These are phyloP conservation scores for Pterocles burchelli DNA, from an alignment of 2,113 vertebrate species.

Conservation along the genomic window DNA sequence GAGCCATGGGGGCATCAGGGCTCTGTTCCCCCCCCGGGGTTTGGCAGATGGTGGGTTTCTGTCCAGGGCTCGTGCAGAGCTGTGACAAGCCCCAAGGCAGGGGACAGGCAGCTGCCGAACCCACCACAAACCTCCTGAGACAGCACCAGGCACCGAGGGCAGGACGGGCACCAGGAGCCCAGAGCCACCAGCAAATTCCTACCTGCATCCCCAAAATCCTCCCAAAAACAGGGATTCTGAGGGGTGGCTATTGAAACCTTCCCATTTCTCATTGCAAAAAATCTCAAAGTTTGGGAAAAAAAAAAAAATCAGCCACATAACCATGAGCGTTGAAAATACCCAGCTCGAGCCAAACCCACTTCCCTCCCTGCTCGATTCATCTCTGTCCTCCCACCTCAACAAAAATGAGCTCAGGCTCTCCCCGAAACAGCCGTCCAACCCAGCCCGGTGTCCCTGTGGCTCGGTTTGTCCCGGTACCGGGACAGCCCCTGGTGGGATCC, in stretches of 20 bases:
- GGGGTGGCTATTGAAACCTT: not conserved
- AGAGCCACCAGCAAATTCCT: not conserved
- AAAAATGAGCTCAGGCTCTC: not conserved
- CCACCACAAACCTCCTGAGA: not conserved
- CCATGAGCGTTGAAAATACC: not conserved
- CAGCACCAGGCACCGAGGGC: rapidly evolving
- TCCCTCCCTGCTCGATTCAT: not conserved
- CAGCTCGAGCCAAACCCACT: not conserved
- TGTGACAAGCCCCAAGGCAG: not conserved
- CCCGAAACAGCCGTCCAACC: not conserved
- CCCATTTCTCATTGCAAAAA: not conserved
- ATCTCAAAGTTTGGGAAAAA: rapidly evolving
- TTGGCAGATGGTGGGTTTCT: not conserved
- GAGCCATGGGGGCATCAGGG: not conserved
- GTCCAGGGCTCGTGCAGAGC: rapidly evolving
- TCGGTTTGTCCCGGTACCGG: not conserved
- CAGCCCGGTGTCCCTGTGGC: no score
- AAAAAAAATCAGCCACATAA: not conserved
- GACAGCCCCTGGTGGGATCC: not conserved
- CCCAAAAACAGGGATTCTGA: not conserved
- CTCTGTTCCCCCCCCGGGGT: not conserved
- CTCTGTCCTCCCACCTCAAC: slow-evolving; percentile 28
- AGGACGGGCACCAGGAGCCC: not conserved
- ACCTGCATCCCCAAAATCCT: not conserved
- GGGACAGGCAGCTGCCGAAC: not conserved